phyloP scores from a whole-genome alignment of 1,140 invertebrate genomes.

The Drosophila pachea region DNA sequence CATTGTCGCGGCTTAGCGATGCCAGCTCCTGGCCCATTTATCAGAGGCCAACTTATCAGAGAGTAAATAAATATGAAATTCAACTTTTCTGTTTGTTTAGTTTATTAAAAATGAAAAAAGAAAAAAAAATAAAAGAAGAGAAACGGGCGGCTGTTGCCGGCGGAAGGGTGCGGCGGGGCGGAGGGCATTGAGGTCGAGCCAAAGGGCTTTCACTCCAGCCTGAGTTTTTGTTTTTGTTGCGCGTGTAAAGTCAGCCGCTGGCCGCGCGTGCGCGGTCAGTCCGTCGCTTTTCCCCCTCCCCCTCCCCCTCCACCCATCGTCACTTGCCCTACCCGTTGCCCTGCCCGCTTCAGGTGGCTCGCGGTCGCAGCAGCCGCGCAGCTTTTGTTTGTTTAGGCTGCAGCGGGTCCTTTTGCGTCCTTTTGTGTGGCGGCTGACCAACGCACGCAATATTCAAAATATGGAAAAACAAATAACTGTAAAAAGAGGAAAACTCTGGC shows the following conservation, averaged over 20 bases:
- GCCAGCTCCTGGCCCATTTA: slow-evolving; percentile 33
- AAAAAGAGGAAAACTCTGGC: slow-evolving; percentile 6
- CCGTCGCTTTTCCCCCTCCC: not conserved
- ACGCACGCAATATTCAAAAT: slow-evolving; percentile 18
- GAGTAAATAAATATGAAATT: slow-evolving; percentile 68
- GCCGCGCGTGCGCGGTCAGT: slow-evolving; percentile 58
- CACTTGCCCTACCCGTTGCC: too few relatives aligned
- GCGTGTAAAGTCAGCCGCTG: slow-evolving; percentile 55
- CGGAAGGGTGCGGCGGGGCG: too few relatives aligned
- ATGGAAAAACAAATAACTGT: slow-evolving; percentile 15
- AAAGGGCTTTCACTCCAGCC: too few relatives aligned
- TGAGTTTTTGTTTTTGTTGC: not conserved
- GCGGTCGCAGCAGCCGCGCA: slow-evolving; percentile 27
- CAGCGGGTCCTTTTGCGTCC: not conserved
- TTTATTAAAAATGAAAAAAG: slow-evolving; percentile 55
- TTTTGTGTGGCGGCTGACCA: slow-evolving; percentile 30
- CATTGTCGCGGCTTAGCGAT: slow-evolving; percentile 72
- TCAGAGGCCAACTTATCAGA: slow-evolving; percentile 63
- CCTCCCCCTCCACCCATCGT: too few relatives aligned
- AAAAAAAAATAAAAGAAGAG: too few relatives aligned
- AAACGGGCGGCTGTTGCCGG: too few relatives aligned
- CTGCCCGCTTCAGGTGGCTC: too few relatives aligned
- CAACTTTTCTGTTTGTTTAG: slow-evolving; percentile 56
- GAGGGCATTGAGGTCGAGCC: too few relatives aligned
- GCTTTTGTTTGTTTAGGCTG: slow-evolving; percentile 50